Conservation (phyloP, 2,113 vertebrate genomes). For the Upupa epops region DNA sequence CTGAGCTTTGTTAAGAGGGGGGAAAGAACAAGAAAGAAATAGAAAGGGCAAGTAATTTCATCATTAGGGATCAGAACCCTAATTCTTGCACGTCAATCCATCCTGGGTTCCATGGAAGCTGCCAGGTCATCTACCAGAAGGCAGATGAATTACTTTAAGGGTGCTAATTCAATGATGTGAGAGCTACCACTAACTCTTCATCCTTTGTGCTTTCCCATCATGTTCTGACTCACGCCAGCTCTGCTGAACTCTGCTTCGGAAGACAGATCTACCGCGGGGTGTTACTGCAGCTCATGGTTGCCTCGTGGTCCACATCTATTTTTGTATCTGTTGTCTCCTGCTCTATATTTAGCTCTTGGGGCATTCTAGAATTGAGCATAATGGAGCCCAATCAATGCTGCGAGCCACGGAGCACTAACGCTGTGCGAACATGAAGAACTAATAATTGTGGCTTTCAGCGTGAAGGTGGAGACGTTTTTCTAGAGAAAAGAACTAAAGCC, state of each 20-base stretch:
- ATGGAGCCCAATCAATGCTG: slow-evolving; percentile 35
- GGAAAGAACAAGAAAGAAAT: background rate
- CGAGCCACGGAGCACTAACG: slow-evolving; percentile 28
- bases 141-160: background rate
- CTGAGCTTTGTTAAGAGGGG: background rate
- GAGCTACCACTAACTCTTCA: background rate
- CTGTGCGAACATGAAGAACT: slow-evolving; percentile 40
- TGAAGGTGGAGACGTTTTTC: slow-evolving; percentile 57
- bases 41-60: background rate
- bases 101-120: background rate
- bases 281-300: background rate
- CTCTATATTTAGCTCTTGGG: slow-evolving; percentile 42
- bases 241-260: background rate
- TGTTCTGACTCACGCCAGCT: background rate
- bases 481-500: slow-evolving; percentile 55
- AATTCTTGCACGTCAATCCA: background rate
- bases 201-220: background rate
- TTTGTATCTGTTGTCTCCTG: slow-evolving; percentile 33
- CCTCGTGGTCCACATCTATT: slow-evolving; percentile 1
- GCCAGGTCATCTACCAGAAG: background rate
- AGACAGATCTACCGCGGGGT: background rate
- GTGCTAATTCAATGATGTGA: background rate
- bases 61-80: background rate
- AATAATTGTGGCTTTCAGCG: slow-evolving; percentile 56
- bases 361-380: slow-evolving; percentile 39